phyloP scores from a whole-genome alignment of 2,113 vertebrate species.

The Tychaedon coryphoeus region DNA sequence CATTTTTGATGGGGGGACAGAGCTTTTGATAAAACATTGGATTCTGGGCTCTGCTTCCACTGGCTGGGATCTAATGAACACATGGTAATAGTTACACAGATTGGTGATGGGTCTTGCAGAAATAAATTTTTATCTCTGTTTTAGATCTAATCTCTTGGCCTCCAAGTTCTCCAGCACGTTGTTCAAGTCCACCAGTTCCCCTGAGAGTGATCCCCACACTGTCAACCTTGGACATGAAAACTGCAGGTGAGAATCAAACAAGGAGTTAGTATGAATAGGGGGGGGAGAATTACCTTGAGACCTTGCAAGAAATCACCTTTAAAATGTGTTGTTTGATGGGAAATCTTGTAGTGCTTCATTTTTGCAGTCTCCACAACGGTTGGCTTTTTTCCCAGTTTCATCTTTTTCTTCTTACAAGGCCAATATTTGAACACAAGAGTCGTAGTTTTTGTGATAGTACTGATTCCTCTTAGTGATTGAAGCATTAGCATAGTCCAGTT shows the following conservation, averaged over 20 bases:
- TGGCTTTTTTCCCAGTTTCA: background rate
- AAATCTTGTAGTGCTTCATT: background rate
- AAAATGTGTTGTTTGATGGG: background rate
- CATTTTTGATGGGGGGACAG: background rate
- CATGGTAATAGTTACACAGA: background rate
- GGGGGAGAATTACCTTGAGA: background rate
- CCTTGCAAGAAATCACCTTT: background rate
- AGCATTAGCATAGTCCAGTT: background rate
- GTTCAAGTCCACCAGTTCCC: conserved; percentile 81
- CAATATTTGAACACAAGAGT: background rate
- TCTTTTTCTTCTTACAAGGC: background rate
- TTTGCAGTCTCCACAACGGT: background rate
- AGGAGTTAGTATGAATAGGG: rapidly evolving
- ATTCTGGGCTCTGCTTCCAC: background rate
- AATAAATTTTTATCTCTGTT: conserved; percentile 26
- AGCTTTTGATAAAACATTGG: background rate
- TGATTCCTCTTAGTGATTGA: background rate
- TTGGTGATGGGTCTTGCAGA: conserved; percentile 3
- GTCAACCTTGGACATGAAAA: conserved; percentile 94
- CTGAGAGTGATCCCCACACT: conserved; percentile 89
- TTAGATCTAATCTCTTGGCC: conserved; percentile 88
- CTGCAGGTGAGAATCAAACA: conserved; percentile 78
- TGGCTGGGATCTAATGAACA: background rate
- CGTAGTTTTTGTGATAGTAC: background rate
- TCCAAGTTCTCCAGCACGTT: conserved; percentile 79